A percentile compares a stretch with the other conserved stretches of the same genome.
phyloP scores from a whole-genome alignment of 2,797 vertebrate genomes.

The Nyctalus aviator region DNA sequence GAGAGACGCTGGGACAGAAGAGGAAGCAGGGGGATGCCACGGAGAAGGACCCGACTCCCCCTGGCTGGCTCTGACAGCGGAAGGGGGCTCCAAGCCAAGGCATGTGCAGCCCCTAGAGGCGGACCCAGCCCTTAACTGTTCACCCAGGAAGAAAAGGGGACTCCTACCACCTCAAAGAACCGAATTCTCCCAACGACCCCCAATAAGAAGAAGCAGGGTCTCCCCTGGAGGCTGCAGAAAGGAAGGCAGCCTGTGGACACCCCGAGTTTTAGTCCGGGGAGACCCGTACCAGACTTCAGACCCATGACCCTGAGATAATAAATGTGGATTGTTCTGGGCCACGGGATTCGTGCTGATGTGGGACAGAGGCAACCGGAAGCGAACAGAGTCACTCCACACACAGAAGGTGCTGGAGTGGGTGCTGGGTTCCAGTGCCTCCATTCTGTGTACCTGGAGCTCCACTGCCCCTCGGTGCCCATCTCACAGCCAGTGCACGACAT shows the following conservation, averaged over 20 bases:
- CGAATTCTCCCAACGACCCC: neutral
- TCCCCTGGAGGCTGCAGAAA: neutral
- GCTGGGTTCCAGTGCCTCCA: neutral
- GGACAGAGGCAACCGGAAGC: neutral
- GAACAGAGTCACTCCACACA: accelerated
- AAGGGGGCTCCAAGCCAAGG: neutral
- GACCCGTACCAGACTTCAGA: neutral
- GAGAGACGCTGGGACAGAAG: neutral
- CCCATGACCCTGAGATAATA: neutral
- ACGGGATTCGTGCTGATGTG: neutral
- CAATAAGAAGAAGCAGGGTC: neutral
- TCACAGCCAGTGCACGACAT: neutral
- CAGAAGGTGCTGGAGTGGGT: neutral
- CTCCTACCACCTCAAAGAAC: neutral
- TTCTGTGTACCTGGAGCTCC: accelerated
- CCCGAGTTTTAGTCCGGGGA: neutral
- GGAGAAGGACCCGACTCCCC: neutral
- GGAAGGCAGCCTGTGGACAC: neutral
- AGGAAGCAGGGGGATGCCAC: neutral
- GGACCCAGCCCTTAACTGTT: neutral
- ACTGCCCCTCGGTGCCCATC: neutral
- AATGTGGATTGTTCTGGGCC: neutral
- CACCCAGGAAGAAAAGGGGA: neutral
- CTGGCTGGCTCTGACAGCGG: neutral
- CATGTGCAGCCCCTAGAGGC: neutral